These are phyloP conservation scores for Oasisia sp. DNA, from an alignment of 2,888 invertebrate genomes.

Conservation along the genomic window DNA sequence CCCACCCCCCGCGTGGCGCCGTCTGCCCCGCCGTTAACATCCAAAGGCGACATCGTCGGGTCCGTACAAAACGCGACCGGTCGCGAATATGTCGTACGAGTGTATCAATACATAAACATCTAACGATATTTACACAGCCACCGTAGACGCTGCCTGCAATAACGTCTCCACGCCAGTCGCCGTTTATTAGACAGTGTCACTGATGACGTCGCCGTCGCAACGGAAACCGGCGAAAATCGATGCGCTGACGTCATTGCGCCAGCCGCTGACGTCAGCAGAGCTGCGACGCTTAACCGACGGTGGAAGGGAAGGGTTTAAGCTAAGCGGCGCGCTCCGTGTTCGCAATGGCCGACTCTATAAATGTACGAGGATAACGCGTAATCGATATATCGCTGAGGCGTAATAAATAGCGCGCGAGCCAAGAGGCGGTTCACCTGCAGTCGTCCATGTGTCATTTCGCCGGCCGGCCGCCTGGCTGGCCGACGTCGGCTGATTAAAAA, in stretches of 20 bases:
- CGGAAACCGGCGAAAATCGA: conserved; percentile 6
- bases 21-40: background rate
- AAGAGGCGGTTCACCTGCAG: background rate
- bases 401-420: background rate
- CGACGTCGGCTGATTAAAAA: background rate
- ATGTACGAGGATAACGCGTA: background rate
- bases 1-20: background rate
- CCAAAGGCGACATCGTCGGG: background rate
- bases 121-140: background rate
- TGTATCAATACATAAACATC: background rate
- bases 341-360: background rate
- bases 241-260: background rate
- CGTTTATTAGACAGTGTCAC: background rate
- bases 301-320: background rate
- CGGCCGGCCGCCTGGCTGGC: background rate
- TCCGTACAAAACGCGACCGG: background rate
- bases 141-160: background rate
- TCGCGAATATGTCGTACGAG: background rate
- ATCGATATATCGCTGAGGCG: background rate
- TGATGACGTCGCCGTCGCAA: background rate
- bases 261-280: background rate
- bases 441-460: background rate
- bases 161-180: background rate
- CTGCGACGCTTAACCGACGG: background rate
- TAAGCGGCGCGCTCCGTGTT: background rate